These are phyloP conservation scores for Proteles cristata DNA, from an alignment of 2,113 vertebrate species.

Conservation along the genomic window DNA sequence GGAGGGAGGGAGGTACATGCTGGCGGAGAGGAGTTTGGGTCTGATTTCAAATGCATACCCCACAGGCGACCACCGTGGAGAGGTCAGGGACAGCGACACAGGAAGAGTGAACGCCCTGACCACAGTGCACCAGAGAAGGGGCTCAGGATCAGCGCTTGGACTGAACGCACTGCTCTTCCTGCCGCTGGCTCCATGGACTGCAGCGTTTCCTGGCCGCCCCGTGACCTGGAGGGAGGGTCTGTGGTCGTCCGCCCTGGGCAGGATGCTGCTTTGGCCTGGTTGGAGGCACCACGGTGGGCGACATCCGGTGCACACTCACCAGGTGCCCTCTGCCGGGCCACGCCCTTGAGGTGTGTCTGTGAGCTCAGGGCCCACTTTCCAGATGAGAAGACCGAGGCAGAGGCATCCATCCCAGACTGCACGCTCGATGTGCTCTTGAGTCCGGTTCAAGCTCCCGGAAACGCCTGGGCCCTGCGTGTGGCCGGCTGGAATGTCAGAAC, in stretches of 20 bases:
- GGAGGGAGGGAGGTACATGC: rapidly evolving
- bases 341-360: too few species aligned
- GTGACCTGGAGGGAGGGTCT: not conserved
- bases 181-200: rapidly evolving
- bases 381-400: not conserved
- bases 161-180: not conserved
- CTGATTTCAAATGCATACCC: not conserved
- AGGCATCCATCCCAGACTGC: not conserved
- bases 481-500: not conserved
- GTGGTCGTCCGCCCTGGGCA: rapidly evolving
- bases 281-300: not conserved
- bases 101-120: not conserved
- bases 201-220: not conserved
- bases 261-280: not conserved
- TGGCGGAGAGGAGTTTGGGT: not conserved
- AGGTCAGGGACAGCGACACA: not conserved
- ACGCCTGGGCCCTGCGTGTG: not conserved
- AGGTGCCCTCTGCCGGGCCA: not conserved
- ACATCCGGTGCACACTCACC: too few species aligned
- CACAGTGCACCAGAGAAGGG: not conserved
- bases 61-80: rapidly evolving
- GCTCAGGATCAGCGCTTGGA: not conserved
- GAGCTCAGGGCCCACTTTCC: not conserved
- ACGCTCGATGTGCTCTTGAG: rapidly evolving
- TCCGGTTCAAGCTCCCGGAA: not conserved